Conservation (phyloP, 2,888 invertebrate genomes). For the Pocota personata region DNA sequence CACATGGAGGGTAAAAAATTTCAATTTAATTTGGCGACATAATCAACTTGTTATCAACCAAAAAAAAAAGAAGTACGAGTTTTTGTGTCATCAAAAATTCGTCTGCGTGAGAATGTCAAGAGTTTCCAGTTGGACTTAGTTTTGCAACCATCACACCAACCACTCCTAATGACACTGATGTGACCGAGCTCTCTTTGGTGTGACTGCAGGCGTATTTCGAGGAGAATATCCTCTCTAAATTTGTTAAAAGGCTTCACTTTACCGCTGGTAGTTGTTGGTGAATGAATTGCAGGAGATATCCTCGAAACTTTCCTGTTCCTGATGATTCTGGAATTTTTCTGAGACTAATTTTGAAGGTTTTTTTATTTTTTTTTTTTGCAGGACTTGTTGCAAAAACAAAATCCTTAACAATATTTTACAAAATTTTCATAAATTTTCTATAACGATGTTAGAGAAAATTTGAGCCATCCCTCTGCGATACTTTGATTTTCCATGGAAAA, state of each 20-base stretch:
- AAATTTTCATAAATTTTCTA: constrained; percentile 41
- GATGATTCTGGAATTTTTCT: constrained; percentile 33
- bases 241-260: background rate
- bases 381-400: background rate
- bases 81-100: background rate
- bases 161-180: constrained; percentile 33
- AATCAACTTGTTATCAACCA: constrained; percentile 36
- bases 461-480: constrained; percentile 17
- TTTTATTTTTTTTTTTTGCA: background rate
- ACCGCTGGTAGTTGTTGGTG: background rate
- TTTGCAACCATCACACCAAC: background rate
- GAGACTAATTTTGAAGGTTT: constrained; percentile 32
- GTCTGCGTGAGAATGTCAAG: constrained; percentile 21
- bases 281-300: background rate
- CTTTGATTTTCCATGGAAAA: constrained; percentile 43
- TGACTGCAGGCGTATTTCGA: constrained; percentile 6
- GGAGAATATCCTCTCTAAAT: background rate
- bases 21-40: constrained; percentile 25
- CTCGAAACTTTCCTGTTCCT: constrained; percentile 17
- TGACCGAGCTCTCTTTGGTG: background rate
- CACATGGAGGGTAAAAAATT: background rate
- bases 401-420: constrained; percentile 5
- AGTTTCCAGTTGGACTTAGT: constrained; percentile 18
- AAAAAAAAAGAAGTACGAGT: background rate
- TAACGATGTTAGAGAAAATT: constrained; percentile 8